phyloP scores from a whole-genome alignment of 2,888 invertebrate species.

The Tricholauxania praeusta region DNA sequence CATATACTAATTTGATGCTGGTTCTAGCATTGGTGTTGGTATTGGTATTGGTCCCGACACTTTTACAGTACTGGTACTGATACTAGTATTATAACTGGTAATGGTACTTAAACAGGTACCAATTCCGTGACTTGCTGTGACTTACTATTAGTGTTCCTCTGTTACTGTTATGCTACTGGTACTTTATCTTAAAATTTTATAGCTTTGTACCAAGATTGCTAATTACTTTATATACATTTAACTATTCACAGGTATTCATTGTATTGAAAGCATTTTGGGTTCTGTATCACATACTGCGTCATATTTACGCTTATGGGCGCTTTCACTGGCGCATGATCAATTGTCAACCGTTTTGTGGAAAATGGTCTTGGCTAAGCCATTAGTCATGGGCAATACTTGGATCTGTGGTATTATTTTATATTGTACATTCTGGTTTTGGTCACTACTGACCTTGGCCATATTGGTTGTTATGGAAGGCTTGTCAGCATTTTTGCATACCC shows the following conservation, averaged over 20 bases:
- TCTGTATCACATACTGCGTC: slow-evolving; percentile 99
- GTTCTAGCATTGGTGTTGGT: too few relatives aligned
- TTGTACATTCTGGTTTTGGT: slow-evolving; percentile 90
- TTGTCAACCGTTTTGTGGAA: slow-evolving; percentile 90
- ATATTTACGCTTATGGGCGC: slow-evolving; percentile 97
- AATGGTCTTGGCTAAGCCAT: slow-evolving; percentile 86
- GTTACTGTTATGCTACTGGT: too few relatives aligned
- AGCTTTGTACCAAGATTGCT: neutral
- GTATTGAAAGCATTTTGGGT: slow-evolving; percentile 75
- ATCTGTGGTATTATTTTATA: slow-evolving; percentile 78
- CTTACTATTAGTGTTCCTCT: too few relatives aligned
- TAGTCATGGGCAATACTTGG: slow-evolving; percentile 72
- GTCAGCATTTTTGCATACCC: slow-evolving; percentile 98
- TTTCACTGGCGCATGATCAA: slow-evolving; percentile 96
- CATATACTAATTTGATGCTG: too few relatives aligned
- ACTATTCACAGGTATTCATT: slow-evolving; percentile 70
- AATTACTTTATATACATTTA: neutral
- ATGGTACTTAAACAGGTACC: too few relatives aligned
- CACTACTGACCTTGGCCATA: slow-evolving; percentile 90
- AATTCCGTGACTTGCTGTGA: too few relatives aligned
- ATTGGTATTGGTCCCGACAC: too few relatives aligned
- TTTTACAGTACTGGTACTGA: too few relatives aligned
- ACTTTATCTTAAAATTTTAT: too few relatives aligned
- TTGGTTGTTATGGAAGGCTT: slow-evolving; percentile 99
- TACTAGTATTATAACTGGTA: too few relatives aligned